A percentile compares a stretch with the other conserved stretches of the same genome.
phyloP scores from a whole-genome alignment of 2,113 vertebrate species.

The Oryzias celebensis region DNA sequence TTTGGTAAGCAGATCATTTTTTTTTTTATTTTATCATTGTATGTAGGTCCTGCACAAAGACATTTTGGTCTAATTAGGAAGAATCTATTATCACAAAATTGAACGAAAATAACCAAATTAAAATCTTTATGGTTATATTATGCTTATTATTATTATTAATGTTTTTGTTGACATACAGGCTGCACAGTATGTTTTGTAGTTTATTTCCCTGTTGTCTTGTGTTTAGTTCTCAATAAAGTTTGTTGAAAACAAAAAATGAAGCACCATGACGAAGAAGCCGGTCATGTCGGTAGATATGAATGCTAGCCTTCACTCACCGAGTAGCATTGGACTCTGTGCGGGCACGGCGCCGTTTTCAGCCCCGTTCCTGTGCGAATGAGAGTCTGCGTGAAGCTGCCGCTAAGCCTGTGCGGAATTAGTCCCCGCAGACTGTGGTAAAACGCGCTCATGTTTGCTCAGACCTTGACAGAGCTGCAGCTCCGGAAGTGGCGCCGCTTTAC shows the following conservation, averaged over 20 bases:
- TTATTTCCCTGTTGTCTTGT: not conserved
- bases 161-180: too few species aligned
- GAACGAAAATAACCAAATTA: too few species aligned
- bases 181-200: too few species aligned
- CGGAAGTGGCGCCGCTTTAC: conserved; percentile 24
- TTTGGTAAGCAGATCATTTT: too few species aligned
- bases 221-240: not conserved
- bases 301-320: conserved; percentile 62
- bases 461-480: conserved; percentile 16
- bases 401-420: not conserved
- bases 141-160: too few species aligned
- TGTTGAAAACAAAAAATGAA: not conserved
- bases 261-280: not conserved
- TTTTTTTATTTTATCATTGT: too few species aligned
- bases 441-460: conserved; percentile 37
- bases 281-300: fast-evolving
- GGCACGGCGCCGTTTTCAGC: not conserved
- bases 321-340: conserved; percentile 52
- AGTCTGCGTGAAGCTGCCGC: conserved; percentile 9
- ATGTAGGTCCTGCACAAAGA: too few species aligned
- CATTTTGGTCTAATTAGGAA: too few species aligned
- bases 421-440: conserved; percentile 24
- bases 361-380: not conserved
- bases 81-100: too few species aligned
- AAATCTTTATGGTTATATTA: too few species aligned